Base-by-base conservation (phyloP, 2,888 invertebrate genomes). In the Nymphalis urticae region DNA sequence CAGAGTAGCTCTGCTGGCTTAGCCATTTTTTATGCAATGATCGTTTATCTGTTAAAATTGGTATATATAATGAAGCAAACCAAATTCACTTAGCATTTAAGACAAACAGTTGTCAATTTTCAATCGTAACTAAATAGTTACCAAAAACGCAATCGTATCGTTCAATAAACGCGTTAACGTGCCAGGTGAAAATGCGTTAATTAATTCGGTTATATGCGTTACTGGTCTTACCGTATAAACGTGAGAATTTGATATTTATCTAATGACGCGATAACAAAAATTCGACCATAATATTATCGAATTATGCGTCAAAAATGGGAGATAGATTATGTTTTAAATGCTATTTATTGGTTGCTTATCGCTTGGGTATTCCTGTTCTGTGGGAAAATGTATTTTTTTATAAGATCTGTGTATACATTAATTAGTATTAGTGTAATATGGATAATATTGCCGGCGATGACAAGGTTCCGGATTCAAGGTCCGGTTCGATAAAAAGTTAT, bases 151-250 rank as follows among this genome's bases (percentile, higher is more conserved):
- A 32, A 62, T 58, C 10, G 9, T 50, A 50, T 9, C 32, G 32
- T 2, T 50, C 32, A n/a, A n/a, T 56, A 27, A 56, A n/a, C 32
- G n/a, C n/a, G n/a, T 56, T 56, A 56, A 56, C 17, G 4, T 32
- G 27, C 54, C 54, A 56, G 54, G 32, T 56, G 54, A 32, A 56
- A 56, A 32, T 56, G 54, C 54, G 54, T 56, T 56, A 56, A 56
- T 56, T 27, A 56, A 56, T 56, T 27, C 54, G 9, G n/a, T 16
- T 32, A 32, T 32, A 56, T 32, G n/a, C 32, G 54, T 56, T 56
- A 56, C 54, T 56, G 27, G 54, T 56, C 32, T 56, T 53, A 16
- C 54, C 32, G 54, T 56, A 32, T 16, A 32, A 32, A 56, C 42
- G 58, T 58, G 58, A 58, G 58, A 58, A 42, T 42, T 58, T 13